Percentiles rank a stretch among this genome's conserved stretches.
Conservation (phyloP, 2,888 invertebrate species). For the Trilocha varians region DNA sequence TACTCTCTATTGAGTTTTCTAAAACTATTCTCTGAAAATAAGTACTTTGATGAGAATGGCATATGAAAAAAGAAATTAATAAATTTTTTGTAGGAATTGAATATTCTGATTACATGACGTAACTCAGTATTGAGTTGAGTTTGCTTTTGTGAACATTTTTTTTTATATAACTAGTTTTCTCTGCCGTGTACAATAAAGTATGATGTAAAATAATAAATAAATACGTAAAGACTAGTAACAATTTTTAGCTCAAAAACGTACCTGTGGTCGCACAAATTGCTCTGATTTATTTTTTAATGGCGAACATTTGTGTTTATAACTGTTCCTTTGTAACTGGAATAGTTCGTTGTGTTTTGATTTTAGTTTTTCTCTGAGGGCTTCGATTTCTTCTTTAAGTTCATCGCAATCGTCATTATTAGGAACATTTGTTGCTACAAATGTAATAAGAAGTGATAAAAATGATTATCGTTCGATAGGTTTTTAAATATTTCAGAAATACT, state of each 20-base stretch:
- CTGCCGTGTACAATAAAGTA: no score
- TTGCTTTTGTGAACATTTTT: no score
- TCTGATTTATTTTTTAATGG: conserved; percentile 26
- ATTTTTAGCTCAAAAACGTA: conserved; percentile 13
- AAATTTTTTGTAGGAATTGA: no score
- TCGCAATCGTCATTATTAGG: conserved; percentile 31
- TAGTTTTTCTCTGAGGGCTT: conserved; percentile 33
- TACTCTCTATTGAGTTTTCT: conserved; percentile 30
- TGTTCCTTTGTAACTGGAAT: conserved; percentile 44
- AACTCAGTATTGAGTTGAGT: no score
- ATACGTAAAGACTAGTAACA: background rate
- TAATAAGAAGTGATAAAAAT: no score
- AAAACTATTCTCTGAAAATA: conserved; percentile 42
- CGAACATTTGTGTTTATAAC: conserved; percentile 27
- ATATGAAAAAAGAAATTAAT: no score
- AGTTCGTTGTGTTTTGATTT: conserved; percentile 40
- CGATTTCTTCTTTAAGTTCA: conserved; percentile 40
- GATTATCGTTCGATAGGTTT: no score
- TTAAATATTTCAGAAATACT: no score
- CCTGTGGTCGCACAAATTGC: conserved; percentile 40
- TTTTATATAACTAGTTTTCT: no score
- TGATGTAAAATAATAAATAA: no score
- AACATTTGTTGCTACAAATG: conserved; percentile 19
- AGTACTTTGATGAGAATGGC: background rate
- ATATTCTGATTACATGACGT: no score